Evolutionary conservation across 92 coral and sea anemone genomes (phyloP).

Genomic region (Phenganax subtilis): DNA sequence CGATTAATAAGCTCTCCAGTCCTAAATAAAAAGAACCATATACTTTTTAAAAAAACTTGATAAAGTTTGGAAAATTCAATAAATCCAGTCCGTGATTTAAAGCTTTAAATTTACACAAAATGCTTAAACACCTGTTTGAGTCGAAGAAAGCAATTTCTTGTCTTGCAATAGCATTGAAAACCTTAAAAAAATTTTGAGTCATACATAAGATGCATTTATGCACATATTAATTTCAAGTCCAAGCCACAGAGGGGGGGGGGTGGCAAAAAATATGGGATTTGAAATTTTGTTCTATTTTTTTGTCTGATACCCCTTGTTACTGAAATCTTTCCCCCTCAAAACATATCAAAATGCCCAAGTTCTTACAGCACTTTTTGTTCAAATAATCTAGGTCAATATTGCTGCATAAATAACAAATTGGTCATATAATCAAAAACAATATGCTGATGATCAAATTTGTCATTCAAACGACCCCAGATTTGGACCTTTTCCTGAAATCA

Average conservation of each 20-base stretch:
- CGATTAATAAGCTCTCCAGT: conserved; percentile 91
- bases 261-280: not conserved
- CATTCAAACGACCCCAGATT: too few species aligned
- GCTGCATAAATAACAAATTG: too few species aligned
- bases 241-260: not conserved
- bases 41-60: not conserved
- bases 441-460: too few species aligned
- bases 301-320: too few species aligned
- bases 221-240: not conserved
- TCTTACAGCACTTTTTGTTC: too few species aligned
- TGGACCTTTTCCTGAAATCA: too few species aligned
- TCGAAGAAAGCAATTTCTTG: conserved; percentile 95
- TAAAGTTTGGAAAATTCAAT: not conserved
- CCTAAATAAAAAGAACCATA: conserved; percentile 29
- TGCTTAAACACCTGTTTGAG: conserved; percentile 62
- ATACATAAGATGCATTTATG: not conserved
- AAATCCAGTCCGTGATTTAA: not conserved
- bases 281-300: not conserved
- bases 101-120: not conserved
- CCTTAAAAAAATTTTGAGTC: conserved; percentile 39
- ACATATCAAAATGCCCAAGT: too few species aligned
- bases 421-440: too few species aligned
- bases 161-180: conserved; percentile 66
- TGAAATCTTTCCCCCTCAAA: too few species aligned
- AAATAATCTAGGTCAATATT: too few species aligned